These are phyloP conservation scores for Tetranychus piercei DNA, from an alignment of 2,888 invertebrate genomes.

Conservation along the genomic window DNA sequence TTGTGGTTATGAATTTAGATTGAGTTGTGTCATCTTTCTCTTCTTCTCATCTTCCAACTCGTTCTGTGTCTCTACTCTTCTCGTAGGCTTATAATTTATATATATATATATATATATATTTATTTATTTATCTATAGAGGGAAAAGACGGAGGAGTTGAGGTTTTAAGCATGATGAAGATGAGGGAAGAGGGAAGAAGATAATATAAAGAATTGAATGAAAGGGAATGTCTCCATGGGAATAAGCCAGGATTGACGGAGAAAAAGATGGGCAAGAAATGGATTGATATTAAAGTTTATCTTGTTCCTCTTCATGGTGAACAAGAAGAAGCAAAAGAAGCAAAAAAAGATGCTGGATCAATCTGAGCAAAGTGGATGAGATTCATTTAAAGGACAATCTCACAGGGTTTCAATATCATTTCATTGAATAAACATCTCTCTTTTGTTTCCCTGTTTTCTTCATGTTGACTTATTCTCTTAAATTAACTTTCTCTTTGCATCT, in stretches of 20 bases:
- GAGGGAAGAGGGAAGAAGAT: not conserved
- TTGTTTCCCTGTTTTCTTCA: not conserved
- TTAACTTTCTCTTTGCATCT: constrained; percentile 3
- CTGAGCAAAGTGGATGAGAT: not conserved
- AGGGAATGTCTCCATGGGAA: constrained; percentile 13
- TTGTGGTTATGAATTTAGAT: not conserved
- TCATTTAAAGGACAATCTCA: constrained; percentile 1
- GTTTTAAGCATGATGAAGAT: constrained; percentile 7
- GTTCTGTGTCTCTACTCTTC: not conserved
- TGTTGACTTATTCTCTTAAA: not conserved
- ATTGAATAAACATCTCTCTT: not conserved
- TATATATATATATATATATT: not conserved
- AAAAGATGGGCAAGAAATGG: constrained; percentile 5
- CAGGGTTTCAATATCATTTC: not conserved
- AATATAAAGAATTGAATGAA: constrained; percentile 12
- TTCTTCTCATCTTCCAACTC: not conserved
- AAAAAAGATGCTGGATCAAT: not conserved
- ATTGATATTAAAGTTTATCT: not conserved
- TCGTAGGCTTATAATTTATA: not conserved
- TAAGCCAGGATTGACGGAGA: not conserved
- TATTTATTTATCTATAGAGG: not conserved
- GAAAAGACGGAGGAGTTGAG: not conserved
- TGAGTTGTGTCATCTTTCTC: not conserved
- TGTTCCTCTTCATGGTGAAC: not conserved
- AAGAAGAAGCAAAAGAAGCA: not conserved